These are phyloP conservation scores for Sparidentex hasta DNA, from an alignment of 2,797 vertebrate genomes.

Conservation along the genomic window DNA sequence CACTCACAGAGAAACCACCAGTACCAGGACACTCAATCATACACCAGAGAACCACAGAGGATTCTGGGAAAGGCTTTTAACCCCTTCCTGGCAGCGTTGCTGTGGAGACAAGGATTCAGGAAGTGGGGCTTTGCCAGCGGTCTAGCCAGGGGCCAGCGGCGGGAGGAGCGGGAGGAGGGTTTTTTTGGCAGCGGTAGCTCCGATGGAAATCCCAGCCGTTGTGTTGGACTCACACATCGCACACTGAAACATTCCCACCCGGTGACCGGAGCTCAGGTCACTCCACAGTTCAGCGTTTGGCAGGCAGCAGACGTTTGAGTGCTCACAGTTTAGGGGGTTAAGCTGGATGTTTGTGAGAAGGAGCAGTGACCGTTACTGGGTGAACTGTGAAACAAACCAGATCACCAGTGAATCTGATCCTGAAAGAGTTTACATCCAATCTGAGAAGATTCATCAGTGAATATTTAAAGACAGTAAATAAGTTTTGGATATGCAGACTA, in stretches of 20 bases:
- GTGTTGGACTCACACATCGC: constrained; percentile 41
- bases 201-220: constrained; percentile 69
- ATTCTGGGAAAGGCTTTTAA: constrained; percentile 71
- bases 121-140: constrained; percentile 67
- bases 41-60: constrained; percentile 39
- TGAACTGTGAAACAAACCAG: background rate
- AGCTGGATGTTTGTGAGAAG: constrained; percentile 8
- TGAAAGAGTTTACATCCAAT: background rate
- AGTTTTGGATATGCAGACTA: background rate
- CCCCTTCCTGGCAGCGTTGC: constrained; percentile 70
- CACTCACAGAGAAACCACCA: constrained; percentile 8
- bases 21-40: background rate
- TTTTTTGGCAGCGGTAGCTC: constrained; percentile 38
- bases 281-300: constrained; percentile 19
- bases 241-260: constrained; percentile 44
- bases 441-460: background rate
- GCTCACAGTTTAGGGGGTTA: constrained; percentile 6
- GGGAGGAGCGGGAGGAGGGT: constrained; percentile 22
- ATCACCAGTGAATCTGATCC: background rate
- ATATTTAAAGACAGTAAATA: background rate
- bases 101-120: constrained; percentile 68
- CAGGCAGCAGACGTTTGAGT: background rate
- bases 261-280: constrained; percentile 29
- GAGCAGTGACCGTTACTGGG: background rate
- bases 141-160: constrained; percentile 51